phyloP scores from a whole-genome alignment of 2,113 vertebrate genomes.

The Fulica atra region DNA sequence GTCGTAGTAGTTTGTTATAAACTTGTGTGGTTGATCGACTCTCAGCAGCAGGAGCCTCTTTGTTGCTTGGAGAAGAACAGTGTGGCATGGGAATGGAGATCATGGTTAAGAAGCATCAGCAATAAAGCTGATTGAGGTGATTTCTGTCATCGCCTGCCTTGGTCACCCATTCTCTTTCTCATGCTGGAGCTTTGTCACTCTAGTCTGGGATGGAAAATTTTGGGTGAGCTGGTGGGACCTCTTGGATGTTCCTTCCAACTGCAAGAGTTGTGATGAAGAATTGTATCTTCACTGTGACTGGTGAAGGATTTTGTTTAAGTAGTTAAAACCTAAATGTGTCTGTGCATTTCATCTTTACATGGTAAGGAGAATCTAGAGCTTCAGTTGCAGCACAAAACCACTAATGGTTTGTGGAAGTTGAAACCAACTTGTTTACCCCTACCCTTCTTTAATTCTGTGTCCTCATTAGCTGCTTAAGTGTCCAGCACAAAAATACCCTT shows the following conservation, averaged over 20 bases:
- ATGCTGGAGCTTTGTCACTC: neutral
- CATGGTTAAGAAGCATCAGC: neutral
- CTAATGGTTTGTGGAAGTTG: neutral
- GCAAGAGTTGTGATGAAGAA: neutral
- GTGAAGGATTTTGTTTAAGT: neutral
- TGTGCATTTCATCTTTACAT: neutral
- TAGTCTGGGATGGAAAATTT: neutral
- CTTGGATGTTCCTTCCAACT: neutral
- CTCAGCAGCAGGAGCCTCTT: neutral
- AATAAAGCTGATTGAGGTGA: neutral
- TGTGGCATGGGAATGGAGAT: neutral
- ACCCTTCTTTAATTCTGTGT: neutral
- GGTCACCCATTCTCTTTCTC: neutral
- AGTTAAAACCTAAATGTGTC: neutral
- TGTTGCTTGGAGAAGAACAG: neutral
- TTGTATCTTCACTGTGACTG: neutral
- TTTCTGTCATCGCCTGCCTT: neutral
- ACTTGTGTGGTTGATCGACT: neutral
- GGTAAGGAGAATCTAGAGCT: neutral
- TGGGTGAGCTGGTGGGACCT: neutral
- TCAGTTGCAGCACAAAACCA: neutral
- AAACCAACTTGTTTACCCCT: neutral
- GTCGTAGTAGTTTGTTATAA: neutral
- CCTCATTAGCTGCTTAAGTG: neutral
- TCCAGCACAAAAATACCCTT: neutral